phyloP scores from a whole-genome alignment of 2,113 vertebrate species.

The Ciconia maguari region DNA sequence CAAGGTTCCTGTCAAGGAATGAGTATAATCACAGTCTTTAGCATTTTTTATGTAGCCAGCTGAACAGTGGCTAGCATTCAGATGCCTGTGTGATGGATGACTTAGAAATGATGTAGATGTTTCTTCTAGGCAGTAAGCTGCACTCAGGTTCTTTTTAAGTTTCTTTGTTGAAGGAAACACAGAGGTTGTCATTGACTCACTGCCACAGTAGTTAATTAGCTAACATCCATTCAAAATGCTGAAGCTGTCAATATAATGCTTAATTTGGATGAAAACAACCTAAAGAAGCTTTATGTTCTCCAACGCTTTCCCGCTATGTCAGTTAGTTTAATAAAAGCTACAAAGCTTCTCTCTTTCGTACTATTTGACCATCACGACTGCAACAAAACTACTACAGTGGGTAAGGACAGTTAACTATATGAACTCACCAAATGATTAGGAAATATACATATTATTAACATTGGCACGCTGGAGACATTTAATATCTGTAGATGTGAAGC shows the following conservation, averaged over 20 bases:
- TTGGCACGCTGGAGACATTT: neutral
- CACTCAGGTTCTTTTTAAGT: neutral
- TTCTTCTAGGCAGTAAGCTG: neutral
- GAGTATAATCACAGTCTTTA: neutral
- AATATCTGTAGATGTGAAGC: neutral
- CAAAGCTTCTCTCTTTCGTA: neutral
- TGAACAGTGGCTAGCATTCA: neutral
- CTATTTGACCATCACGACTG: neutral
- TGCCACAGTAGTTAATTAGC: neutral
- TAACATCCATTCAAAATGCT: neutral
- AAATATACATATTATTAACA: neutral
- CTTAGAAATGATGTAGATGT: neutral
- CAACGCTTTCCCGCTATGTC: neutral
- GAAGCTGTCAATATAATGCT: neutral
- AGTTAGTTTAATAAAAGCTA: neutral
- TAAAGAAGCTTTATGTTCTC: neutral
- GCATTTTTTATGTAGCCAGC: neutral
- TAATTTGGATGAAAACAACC: neutral
- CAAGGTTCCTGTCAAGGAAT: neutral
- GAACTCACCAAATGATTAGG: neutral
- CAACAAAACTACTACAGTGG: neutral
- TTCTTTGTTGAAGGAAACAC: neutral
- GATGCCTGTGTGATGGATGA: neutral
- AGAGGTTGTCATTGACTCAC: neutral
- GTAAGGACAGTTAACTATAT: neutral